Conservation (phyloP, 1,140 invertebrate genomes). For the Listronotus oregonensis region DNA sequence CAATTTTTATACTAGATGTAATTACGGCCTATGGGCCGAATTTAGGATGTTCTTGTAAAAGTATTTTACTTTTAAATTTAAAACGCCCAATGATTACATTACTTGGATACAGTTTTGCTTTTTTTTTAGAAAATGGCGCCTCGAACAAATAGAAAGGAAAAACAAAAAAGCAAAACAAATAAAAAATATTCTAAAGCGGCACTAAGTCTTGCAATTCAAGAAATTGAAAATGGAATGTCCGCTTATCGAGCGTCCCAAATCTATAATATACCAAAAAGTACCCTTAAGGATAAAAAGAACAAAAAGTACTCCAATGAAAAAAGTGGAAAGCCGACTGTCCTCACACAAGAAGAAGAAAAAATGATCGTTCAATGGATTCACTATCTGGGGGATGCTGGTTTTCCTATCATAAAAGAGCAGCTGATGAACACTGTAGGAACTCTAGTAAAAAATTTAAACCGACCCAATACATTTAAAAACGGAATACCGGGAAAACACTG, state of each 20-base stretch:
- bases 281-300: neutral
- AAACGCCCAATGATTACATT: too few species aligned
- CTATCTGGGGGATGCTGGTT: slow-evolving; percentile 15
- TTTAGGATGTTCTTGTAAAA: too few species aligned
- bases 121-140: too few species aligned
- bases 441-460: slow-evolving; percentile 15
- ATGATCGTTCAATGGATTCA: slow-evolving; percentile 22
- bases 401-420: slow-evolving; percentile 1
- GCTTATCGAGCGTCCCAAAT: neutral
- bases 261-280: slow-evolving; percentile 5
- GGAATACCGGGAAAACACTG: neutral
- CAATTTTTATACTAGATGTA: too few species aligned
- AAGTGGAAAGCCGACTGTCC: slow-evolving; percentile 6
- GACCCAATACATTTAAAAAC: slow-evolving; percentile 15
- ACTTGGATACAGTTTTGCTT: too few species aligned
- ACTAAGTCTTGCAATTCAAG: too few species aligned
- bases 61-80: too few species aligned
- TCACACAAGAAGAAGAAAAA: slow-evolving; percentile 26
- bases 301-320: slow-evolving; percentile 9
- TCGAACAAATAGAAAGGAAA: too few species aligned
- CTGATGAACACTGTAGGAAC: slow-evolving; percentile 5
- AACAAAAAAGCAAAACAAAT: too few species aligned
- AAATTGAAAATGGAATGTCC: neutral
- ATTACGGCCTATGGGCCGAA: too few species aligned
- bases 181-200: too few species aligned